phyloP scores from a whole-genome alignment of 2,113 vertebrate species.

The Pantherophis guttatus region DNA sequence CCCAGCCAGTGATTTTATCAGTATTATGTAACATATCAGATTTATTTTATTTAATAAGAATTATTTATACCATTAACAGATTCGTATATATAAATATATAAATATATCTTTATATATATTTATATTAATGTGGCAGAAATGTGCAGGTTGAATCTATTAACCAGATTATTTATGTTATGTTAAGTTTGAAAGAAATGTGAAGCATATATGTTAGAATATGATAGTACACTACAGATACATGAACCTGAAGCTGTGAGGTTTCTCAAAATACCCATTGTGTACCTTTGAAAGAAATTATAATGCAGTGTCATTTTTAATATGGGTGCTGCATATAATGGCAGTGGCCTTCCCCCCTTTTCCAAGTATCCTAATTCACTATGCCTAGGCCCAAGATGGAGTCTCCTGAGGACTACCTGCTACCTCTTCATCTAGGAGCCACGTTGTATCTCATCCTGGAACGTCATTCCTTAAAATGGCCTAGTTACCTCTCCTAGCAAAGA shows the following conservation, averaged over 20 bases:
- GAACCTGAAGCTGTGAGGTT: slow-evolving; percentile 78
- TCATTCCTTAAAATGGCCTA: background rate
- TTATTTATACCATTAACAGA: slow-evolving; percentile 86
- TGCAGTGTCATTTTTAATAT: slow-evolving; percentile 62
- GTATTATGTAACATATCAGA: slow-evolving; percentile 85
- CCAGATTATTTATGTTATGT: slow-evolving; percentile 85
- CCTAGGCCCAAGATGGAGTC: slow-evolving; percentile 16
- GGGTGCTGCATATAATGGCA: slow-evolving; percentile 7
- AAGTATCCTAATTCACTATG: slow-evolving; percentile 33
- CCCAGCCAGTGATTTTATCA: slow-evolving; percentile 70
- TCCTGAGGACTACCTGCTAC: background rate
- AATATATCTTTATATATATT: slow-evolving; percentile 34
- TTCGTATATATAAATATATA: slow-evolving; percentile 68
- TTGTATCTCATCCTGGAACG: slow-evolving; percentile 32
- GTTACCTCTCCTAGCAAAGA: background rate
- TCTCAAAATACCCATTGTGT: slow-evolving; percentile 57
- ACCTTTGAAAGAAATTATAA: slow-evolving; percentile 64
- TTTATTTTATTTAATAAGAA: slow-evolving; percentile 86
- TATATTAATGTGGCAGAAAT: slow-evolving; percentile 82
- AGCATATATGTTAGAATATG: slow-evolving; percentile 72
- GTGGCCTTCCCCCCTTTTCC: slow-evolving; percentile 8
- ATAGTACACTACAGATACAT: slow-evolving; percentile 74
- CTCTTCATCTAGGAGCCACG: slow-evolving; percentile 9
- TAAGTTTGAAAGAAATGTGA: slow-evolving; percentile 76
- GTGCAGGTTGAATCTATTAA: slow-evolving; percentile 82